These are phyloP conservation scores for Vulpes ferrilata DNA, from an alignment of 2,113 vertebrate species.

Conservation along the genomic window DNA sequence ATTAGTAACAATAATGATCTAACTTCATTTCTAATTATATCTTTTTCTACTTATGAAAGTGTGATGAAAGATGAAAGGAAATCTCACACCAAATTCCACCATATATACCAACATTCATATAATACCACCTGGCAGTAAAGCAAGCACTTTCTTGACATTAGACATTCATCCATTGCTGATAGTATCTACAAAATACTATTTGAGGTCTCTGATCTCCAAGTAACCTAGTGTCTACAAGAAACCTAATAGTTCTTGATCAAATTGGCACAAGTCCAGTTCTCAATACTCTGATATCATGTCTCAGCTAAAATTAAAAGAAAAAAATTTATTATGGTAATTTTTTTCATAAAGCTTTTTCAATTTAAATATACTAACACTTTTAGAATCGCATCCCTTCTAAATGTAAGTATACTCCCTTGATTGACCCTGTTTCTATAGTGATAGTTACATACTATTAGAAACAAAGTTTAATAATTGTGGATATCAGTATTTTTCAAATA, in stretches of 20 bases:
- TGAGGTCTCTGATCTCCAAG: background rate
- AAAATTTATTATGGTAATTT: background rate
- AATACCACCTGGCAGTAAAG: background rate
- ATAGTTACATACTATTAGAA: background rate
- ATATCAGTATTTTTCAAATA: background rate
- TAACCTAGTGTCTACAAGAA: background rate
- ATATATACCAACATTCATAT: background rate
- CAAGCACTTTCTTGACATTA: background rate
- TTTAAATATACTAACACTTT: background rate
- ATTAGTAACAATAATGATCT: background rate
- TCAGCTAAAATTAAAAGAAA: background rate
- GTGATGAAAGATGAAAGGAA: background rate
- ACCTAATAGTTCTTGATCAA: background rate
- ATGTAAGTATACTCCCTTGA: background rate
- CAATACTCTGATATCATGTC: background rate
- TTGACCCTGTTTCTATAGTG: background rate
- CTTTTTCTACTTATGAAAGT: background rate
- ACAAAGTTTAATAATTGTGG: background rate
- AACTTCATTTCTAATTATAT: background rate
- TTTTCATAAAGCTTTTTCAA: background rate
- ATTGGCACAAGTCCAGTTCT: background rate
- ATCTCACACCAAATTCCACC: background rate
- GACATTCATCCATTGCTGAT: background rate
- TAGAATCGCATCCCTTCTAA: background rate
- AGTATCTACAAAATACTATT: background rate